phyloP scores from a whole-genome alignment of 2,797 vertebrate species.

The Sparus aurata region DNA sequence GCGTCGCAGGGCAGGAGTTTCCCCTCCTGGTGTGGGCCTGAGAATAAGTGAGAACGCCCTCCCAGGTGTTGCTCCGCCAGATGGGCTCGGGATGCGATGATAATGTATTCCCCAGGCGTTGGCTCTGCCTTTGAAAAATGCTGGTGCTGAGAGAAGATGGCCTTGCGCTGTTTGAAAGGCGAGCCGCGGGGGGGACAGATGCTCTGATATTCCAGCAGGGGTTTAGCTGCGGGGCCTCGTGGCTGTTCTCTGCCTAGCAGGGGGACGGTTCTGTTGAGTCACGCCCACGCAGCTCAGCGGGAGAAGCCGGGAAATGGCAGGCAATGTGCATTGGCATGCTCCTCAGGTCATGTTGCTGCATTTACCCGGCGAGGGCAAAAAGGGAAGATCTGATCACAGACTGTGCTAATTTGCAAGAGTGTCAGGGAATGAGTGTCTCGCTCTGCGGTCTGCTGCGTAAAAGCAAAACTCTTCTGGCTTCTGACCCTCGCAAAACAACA shows the following conservation, averaged over 20 bases:
- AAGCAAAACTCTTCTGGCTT: constrained; percentile 5
- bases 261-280: constrained; percentile 68
- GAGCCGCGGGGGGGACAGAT: constrained; percentile 73
- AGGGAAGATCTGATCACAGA: constrained; percentile 52
- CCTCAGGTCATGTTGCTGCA: constrained; percentile 53
- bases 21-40: constrained; percentile 44
- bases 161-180: constrained; percentile 74
- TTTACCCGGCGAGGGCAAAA: constrained; percentile 41
- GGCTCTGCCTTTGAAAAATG: constrained; percentile 76
- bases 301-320: constrained; percentile 54
- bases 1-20: constrained; percentile 29
- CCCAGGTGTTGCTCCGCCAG: constrained; percentile 74
- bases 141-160: constrained; percentile 71
- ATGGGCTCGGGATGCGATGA: constrained; percentile 67
- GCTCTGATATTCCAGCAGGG: constrained; percentile 78
- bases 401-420: constrained; percentile 30
- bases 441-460: constrained; percentile 5
- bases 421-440: constrained; percentile 9
- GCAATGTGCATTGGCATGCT: constrained; percentile 41
- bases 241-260: constrained; percentile 65
- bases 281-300: constrained; percentile 65
- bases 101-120: constrained; percentile 75
- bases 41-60: constrained; percentile 54
- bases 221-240: constrained; percentile 66
- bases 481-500: constrained; percentile 13